Conservation (phyloP, 1,140 invertebrate species). For the Zeugodacus cucurbitae region DNA sequence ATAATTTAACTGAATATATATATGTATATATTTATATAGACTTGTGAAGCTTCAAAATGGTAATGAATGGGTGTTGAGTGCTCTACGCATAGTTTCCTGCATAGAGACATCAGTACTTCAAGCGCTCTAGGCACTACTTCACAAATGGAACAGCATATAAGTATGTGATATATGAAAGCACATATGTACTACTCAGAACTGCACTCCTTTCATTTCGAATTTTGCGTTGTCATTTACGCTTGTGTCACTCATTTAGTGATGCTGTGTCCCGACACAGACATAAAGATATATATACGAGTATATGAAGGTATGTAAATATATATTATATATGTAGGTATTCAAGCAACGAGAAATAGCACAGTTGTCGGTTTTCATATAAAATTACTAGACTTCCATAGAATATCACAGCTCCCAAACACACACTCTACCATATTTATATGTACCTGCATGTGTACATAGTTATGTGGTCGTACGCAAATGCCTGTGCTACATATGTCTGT, state of each 20-base stretch:
- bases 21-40: background rate
- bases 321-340: background rate
- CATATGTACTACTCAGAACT: background rate
- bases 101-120: background rate
- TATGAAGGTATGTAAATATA: background rate
- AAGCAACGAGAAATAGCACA: background rate
- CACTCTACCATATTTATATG: no score
- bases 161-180: background rate
- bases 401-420: no score
- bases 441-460: background rate
- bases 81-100: background rate
- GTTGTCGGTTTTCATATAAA: background rate
- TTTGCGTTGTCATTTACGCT: background rate
- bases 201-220: background rate
- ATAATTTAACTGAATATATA: no score
- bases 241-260: background rate
- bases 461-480: background rate
- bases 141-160: background rate
- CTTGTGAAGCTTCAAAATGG: background rate
- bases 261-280: background rate
- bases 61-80: background rate
- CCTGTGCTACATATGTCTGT: background rate
- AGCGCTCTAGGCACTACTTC: background rate
- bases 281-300: no score
- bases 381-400: no score